Percentiles rank a stretch among this genome's conserved stretches.
These are phyloP conservation scores for Synodontis membranacea DNA, from an alignment of 2,113 vertebrate genomes.

Conservation along the genomic window DNA sequence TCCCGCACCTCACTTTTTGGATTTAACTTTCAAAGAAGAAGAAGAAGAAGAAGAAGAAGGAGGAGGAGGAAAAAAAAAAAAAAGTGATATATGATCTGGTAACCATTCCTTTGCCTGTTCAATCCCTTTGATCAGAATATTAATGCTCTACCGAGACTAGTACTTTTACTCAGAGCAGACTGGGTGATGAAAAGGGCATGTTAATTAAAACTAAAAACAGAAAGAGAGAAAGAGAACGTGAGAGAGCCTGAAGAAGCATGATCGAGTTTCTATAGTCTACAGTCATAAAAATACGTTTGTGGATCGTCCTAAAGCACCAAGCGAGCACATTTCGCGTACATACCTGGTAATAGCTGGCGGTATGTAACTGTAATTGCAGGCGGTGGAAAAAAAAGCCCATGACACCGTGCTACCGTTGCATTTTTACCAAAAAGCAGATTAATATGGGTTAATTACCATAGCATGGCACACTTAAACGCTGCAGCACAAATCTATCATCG, in stretches of 20 bases:
- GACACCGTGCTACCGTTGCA: slow-evolving; percentile 52
- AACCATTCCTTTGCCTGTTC: not conserved
- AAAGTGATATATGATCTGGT: slow-evolving; percentile 14
- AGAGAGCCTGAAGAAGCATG: slow-evolving; percentile 2
- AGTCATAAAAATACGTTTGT: slow-evolving; percentile 48
- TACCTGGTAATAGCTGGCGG: slow-evolving; percentile 59
- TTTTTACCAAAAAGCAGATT: slow-evolving; percentile 73
- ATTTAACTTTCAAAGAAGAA: slow-evolving; percentile 55
- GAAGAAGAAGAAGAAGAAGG: slow-evolving; percentile 18
- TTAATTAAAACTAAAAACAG: slow-evolving; percentile 63
- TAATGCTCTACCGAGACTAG: slow-evolving; percentile 50
- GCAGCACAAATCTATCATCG: slow-evolving; percentile 64
- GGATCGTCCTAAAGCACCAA: slow-evolving; percentile 68
- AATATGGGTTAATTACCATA: slow-evolving; percentile 72
- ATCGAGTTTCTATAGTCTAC: slow-evolving; percentile 31
- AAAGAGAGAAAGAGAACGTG: not conserved
- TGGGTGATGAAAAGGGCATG: slow-evolving; percentile 51
- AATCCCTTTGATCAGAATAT: slow-evolving; percentile 61
- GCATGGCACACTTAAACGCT: slow-evolving; percentile 64
- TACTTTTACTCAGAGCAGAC: slow-evolving; percentile 42
- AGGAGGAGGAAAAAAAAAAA: not conserved
- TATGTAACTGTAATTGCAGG: slow-evolving; percentile 67
- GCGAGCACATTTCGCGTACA: slow-evolving; percentile 64
- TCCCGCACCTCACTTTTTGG: slow-evolving; percentile 50
- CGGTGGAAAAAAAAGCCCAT: slow-evolving; percentile 62